Evolutionary conservation across 2,113 vertebrate genomes (phyloP).

Genomic region (Phainopepla nitens): DNA sequence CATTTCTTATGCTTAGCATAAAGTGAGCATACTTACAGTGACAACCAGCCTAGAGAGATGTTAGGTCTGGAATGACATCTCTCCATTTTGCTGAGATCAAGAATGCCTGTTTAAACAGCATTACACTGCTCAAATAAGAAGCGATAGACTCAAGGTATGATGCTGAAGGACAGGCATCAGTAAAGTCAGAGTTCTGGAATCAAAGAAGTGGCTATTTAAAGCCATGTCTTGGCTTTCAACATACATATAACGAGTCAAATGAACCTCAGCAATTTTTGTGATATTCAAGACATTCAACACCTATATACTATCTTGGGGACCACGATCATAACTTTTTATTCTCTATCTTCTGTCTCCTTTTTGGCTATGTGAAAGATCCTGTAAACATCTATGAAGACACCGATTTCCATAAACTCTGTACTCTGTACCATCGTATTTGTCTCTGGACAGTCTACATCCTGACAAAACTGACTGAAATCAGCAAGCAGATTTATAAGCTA

Average conservation of each 20-base stretch:
- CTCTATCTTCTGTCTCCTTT: neutral
- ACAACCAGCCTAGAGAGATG: neutral
- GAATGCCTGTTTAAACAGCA: neutral
- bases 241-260: neutral
- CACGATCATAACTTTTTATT: neutral
- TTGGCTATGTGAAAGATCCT: neutral
- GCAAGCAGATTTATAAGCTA: neutral
- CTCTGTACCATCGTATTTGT: accelerated
- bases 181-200: neutral
- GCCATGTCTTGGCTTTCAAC: neutral
- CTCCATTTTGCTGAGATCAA: neutral
- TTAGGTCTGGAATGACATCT: neutral
- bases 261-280: neutral
- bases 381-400: neutral
- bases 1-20: neutral
- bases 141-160: neutral
- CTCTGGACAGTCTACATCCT: neutral
- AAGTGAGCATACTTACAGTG: neutral
- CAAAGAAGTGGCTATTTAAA: neutral
- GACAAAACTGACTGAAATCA: neutral
- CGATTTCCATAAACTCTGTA: neutral
- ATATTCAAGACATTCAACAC: neutral
- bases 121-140: neutral
- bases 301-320: neutral
- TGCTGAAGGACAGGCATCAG: neutral